A percentile compares a stretch with the other conserved stretches of the same genome.
phyloP scores from a whole-genome alignment of 2,113 vertebrate genomes.

The Butastur rufipennis region DNA sequence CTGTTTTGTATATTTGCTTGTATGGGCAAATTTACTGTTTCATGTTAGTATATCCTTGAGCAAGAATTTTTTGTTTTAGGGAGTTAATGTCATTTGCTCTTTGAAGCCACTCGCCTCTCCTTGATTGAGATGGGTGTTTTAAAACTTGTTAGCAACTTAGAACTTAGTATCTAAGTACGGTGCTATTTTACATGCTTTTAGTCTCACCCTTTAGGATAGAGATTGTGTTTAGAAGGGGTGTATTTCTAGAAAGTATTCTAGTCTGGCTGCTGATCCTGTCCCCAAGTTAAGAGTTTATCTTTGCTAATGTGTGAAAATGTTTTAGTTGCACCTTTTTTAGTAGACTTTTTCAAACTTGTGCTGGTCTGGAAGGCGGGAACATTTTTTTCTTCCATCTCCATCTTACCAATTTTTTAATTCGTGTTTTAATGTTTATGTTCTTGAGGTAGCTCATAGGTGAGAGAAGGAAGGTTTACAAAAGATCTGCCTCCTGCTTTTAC shows the following conservation, averaged over 20 bases:
- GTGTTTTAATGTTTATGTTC: background rate
- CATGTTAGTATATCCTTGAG: background rate
- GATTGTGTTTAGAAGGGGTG: background rate
- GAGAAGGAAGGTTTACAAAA: background rate
- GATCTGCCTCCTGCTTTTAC: background rate
- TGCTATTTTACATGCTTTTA: background rate
- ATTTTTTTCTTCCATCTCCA: background rate
- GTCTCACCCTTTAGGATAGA: background rate
- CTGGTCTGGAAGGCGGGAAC: background rate
- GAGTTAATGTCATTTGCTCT: background rate
- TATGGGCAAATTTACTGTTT: background rate
- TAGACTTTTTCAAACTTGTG: background rate
- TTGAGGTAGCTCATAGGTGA: background rate
- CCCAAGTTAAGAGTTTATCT: background rate
- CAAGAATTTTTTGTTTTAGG: background rate
- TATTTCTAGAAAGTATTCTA: background rate
- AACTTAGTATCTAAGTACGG: background rate
- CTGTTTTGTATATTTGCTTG: background rate
- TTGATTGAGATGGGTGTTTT: background rate
- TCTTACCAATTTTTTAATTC: rapidly evolving
- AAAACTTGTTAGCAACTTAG: background rate
- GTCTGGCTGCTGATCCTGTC: background rate
- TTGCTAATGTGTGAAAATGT: background rate
- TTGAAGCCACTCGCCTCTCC: background rate
- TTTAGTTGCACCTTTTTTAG: background rate